Base-by-base conservation (phyloP, 2,113 vertebrate species). In the Mionectes macconnelli region DNA sequence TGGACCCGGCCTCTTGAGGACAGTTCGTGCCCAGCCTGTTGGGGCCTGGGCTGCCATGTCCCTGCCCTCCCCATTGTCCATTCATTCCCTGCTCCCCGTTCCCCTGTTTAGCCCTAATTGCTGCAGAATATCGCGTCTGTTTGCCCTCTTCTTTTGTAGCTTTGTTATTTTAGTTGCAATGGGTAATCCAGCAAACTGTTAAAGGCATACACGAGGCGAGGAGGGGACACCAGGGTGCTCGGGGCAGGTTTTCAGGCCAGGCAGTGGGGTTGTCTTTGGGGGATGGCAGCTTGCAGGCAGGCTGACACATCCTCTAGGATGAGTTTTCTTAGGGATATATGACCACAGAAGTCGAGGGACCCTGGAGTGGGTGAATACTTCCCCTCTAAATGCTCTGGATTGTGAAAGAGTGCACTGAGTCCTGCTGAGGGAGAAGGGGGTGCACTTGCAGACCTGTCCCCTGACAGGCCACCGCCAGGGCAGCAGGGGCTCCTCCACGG, bases 101-200 rank as follows among this genome's bases (percentile, higher is more conserved):
- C 66, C 84, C 91, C 81, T 52, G n/a, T 92, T 94, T 60, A 91
- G 89, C 27, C 66, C 94, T 96, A 97, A 96, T 96, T 97, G 92
- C 91, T 63, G 84, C 86, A 91, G 91, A 96, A 92, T 93, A 87
- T 93, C 5, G 4, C 0, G 2, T 55, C 90, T 93, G 93, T 93
- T 94, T 74, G 66, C 84, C 81, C 75, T 88, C 66, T 64, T 87
- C 91, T 93, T 96, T 94, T 89, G 89, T 84, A 75, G 91, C 94
- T 96, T 96, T 97, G 89, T 97, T 96, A 84, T 94, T 97, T 96
- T 96, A 96, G 95, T 62, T 94, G 93, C 89, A 57, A 56, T 18
- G 92, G 62, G 81, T 90, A 78, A 91, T 40, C 79, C 68, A 81
- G 86, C 87, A 91, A 85, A 78, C 89, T 96, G 90, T 92, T 96